Conservation (phyloP, 2,888 invertebrate species). For the Strigamia transsilvanica region DNA sequence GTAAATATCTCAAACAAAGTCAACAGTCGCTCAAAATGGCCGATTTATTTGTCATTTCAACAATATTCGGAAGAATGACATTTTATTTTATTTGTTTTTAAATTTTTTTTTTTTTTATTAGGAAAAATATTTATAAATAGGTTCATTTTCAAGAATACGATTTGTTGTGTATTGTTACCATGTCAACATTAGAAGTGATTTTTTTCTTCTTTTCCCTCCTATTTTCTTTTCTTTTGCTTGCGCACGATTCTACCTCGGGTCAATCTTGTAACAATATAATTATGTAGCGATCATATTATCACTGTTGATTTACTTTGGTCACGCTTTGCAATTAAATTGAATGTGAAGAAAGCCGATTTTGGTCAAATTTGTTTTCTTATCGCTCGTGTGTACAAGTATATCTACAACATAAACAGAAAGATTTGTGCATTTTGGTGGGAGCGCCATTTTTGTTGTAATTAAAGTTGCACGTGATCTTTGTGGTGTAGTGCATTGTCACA, state of each 20-base stretch:
- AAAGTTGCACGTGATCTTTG: slow-evolving; percentile 46
- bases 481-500: slow-evolving; percentile 37
- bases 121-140: not conserved
- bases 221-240: slow-evolving; percentile 8
- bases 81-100: not conserved
- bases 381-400: no score
- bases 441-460: slow-evolving; percentile 36
- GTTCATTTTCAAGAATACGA: slow-evolving; percentile 27
- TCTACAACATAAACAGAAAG: no score
- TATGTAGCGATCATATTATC: slow-evolving; percentile 42
- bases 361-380: not conserved
- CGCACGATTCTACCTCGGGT: slow-evolving; percentile 5
- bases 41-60: not conserved
- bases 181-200: slow-evolving; percentile 21
- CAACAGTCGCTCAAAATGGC: not conserved
- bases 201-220: not conserved
- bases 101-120: not conserved
- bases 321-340: slow-evolving; percentile 12
- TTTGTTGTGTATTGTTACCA: slow-evolving; percentile 35
- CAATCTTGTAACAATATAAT: slow-evolving; percentile 43
- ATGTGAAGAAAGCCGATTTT: not conserved
- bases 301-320: slow-evolving; percentile 32
- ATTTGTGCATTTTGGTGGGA: not conserved
- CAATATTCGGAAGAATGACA: not conserved
- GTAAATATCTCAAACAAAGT: slow-evolving; percentile 32